Percentiles rank a stretch among this genome's conserved stretches.
These are phyloP conservation scores for Nasonovia ribisnigri DNA, from an alignment of 2,888 invertebrate genomes.

Conservation along the genomic window DNA sequence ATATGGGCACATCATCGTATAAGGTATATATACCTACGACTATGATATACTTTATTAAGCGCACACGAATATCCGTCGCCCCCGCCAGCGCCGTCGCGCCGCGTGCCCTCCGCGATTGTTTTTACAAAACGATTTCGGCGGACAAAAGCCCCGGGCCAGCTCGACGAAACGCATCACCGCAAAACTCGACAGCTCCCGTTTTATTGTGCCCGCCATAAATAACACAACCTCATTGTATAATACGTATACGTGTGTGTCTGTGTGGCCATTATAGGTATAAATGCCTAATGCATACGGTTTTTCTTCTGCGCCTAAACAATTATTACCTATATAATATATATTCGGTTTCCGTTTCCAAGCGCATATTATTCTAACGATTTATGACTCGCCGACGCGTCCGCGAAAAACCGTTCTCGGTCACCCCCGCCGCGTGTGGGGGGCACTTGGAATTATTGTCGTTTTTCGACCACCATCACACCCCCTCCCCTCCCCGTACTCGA, in stretches of 20 bases:
- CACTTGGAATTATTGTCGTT: background rate
- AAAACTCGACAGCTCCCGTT: slow-evolving; percentile 9
- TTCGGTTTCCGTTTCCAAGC: background rate
- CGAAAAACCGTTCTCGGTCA: background rate
- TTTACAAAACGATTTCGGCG: slow-evolving; percentile 38
- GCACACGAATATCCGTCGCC: background rate
- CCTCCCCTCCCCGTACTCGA: background rate
- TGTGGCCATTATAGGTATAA: background rate
- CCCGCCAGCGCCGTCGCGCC: background rate
- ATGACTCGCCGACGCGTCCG: background rate
- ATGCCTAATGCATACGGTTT: background rate
- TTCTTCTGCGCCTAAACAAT: background rate
- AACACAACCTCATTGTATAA: background rate
- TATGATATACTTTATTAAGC: background rate
- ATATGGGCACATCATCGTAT: background rate
- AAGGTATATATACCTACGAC: background rate
- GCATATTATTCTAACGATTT: slow-evolving; percentile 29
- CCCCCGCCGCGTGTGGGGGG: background rate
- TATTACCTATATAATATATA: background rate
- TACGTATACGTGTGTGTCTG: background rate
- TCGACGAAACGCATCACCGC: slow-evolving; percentile 26
- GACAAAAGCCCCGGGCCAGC: slow-evolving; percentile 29
- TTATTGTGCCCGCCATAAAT: background rate
- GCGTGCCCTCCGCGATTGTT: slow-evolving; percentile 16
- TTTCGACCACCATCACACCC: background rate